Evolutionary conservation across 2,113 vertebrate genomes (phyloP), one percentile per base, ranked within the genome.

Genomic region (Pycnonotus jocosus): DNA sequence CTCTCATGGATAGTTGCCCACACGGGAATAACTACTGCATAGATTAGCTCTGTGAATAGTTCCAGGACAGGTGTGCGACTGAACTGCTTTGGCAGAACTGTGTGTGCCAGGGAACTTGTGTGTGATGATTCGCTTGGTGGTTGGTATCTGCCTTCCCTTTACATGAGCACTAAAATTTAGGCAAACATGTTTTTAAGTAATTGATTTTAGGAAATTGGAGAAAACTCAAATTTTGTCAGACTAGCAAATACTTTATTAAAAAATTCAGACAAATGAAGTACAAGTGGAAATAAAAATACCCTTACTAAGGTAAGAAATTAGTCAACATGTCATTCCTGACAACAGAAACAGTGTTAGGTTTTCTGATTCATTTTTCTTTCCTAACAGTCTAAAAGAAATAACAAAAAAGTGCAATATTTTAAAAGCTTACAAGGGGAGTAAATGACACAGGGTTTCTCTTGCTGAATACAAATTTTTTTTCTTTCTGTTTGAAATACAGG

Each of bases 11-110:
- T 81, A 94, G 90, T 64, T 96, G 85, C 90, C 92, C 84, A 83
- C 82, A 88, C 0, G 79, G 93, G 88, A 93, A 93, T 94, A 95
- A 90, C 74, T 88, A 81, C 71, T 0, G 48, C 70, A 88, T 88
- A 95, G 79, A 93, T 94, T 83, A 93, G 85, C 78, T 90, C 62
- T 88, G 79, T 90, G 93, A 95, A 94, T 91, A 78, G 81, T 86
- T 91, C 68, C 76, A 93, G 68, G 82, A 92, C 93, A 94, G 92
- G 81, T 94, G 90, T 93, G 68, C 54, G 60, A n/a, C 90, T 94
- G 90, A 93, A n/a, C 90, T 78, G 71, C 81, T 45, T 20, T 81
- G 85, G 65, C 82, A 92, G 64, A 86, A 27, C 72, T 57, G 64
- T 74, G 69, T 57, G 64, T 74, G 69, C 40, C 0, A 2, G 51